A percentile compares a stretch with the other conserved stretches of the same genome.
These are phyloP conservation scores for Agrotis ipsilon DNA, from an alignment of 2,888 invertebrate genomes.

Conservation along the genomic window DNA sequence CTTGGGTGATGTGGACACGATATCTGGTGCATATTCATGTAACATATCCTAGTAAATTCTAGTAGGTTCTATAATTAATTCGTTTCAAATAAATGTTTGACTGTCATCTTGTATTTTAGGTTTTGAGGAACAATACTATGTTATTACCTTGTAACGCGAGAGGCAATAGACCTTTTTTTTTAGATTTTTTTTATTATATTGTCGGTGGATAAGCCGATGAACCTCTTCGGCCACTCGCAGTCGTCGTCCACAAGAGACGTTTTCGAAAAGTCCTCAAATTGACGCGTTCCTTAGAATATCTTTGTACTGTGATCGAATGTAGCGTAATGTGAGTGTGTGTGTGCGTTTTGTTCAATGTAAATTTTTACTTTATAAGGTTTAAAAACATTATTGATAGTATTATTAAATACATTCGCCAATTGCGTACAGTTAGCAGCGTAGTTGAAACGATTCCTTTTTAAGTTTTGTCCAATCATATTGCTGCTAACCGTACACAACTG, in stretches of 20 bases:
- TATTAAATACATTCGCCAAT: constrained; percentile 53
- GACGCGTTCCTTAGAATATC: constrained; percentile 48
- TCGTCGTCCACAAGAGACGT: constrained; percentile 24
- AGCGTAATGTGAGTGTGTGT: constrained; percentile 56
- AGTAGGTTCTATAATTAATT: constrained; percentile 48
- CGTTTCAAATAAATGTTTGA: constrained; percentile 50
- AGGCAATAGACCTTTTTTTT: constrained; percentile 41
- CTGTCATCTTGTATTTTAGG: constrained; percentile 48
- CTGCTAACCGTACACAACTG: constrained; percentile 52
- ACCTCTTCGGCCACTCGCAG: constrained; percentile 40
- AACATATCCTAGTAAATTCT: constrained; percentile 53
- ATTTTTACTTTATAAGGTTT: constrained; percentile 83
- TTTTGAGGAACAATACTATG: constrained; percentile 38
- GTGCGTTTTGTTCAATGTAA: constrained; percentile 73
- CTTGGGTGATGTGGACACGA: constrained; percentile 1
- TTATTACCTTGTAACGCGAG: constrained; percentile 20
- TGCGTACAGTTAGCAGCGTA: constrained; percentile 55
- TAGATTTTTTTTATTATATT: constrained; percentile 45
- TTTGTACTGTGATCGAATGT: constrained; percentile 68
- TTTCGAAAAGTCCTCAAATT: constrained; percentile 48
- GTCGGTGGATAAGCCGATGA: constrained; percentile 16
- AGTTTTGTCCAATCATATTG: constrained; percentile 50
- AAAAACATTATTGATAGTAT: constrained; percentile 70
- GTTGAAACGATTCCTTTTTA: constrained; percentile 45
- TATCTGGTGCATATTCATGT: constrained; percentile 59